Percentiles rank a stretch among this genome's conserved stretches.
Conservation (phyloP, 2,888 invertebrate species). For the Cryptus viduatorius region DNA sequence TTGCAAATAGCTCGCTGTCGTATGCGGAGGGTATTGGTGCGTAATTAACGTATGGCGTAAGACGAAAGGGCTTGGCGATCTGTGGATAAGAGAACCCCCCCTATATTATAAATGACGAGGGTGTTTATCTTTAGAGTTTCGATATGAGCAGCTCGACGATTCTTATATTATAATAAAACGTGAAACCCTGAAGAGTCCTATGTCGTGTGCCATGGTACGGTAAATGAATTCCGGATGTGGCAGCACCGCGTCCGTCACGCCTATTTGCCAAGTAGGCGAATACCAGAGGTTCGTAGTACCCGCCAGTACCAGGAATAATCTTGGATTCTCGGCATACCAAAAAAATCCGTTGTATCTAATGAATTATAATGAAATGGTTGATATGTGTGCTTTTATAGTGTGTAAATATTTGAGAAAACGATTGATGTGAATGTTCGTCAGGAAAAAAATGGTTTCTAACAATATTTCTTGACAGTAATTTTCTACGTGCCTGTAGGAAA, state of each 20-base stretch:
- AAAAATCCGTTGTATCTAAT: constrained; percentile 27
- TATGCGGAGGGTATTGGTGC: constrained; percentile 8
- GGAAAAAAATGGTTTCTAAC: neutral
- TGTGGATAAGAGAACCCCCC: constrained; percentile 10
- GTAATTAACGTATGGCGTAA: constrained; percentile 53
- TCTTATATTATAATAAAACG: constrained; percentile 59
- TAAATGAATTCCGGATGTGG: constrained; percentile 76
- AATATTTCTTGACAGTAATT: neutral
- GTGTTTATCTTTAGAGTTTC: neutral
- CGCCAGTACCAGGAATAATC: constrained; percentile 74
- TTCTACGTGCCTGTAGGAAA: neutral
- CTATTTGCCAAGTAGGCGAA: constrained; percentile 76
- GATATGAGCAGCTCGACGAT: neutral
- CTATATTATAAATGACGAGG: neutral
- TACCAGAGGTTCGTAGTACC: constrained; percentile 75
- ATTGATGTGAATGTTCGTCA: neutral
- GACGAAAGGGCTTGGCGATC: constrained; percentile 33
- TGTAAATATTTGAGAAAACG: neutral
- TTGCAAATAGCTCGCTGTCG: constrained; percentile 20
- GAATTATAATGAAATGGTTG: neutral
- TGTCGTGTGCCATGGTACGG: constrained; percentile 76
- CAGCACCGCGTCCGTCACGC: constrained; percentile 73
- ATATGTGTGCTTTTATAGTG: no score
- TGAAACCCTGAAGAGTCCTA: constrained; percentile 79
- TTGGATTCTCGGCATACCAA: constrained; percentile 75